phyloP scores from a whole-genome alignment of 1,140 invertebrate species.

The Drosophila sp. region DNA sequence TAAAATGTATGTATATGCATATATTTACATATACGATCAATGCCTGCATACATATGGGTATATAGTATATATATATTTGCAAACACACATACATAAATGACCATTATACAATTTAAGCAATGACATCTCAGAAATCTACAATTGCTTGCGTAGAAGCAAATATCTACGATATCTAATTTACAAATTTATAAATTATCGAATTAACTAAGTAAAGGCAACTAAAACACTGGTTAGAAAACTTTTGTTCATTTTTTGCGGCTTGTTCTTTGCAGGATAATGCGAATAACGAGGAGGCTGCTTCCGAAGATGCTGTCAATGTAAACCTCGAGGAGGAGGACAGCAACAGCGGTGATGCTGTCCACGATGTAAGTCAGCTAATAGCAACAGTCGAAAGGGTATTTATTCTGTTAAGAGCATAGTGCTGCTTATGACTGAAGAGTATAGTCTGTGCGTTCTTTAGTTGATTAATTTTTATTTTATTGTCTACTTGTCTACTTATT shows the following conservation, averaged over 20 bases:
- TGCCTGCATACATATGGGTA: conserved; percentile 1
- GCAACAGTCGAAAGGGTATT: conserved; percentile 4
- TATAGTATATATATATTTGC: conserved; percentile 11
- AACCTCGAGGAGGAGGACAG: conserved; percentile 58
- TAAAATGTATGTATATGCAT: conserved; percentile 8
- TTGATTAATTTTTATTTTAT: conserved; percentile 31
- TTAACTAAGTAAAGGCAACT: conserved; percentile 56
- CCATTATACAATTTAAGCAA: no score
- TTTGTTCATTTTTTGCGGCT: conserved; percentile 71
- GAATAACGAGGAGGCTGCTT: conserved; percentile 26
- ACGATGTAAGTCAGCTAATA: conserved; percentile 54
- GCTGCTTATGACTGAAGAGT: not conserved
- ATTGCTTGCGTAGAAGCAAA: not conserved
- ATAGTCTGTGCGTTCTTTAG: conserved; percentile 7
- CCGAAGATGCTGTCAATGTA: not conserved
- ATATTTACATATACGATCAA: not conserved
- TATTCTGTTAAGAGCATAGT: not conserved
- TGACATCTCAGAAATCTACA: not conserved
- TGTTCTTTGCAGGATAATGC: conserved; percentile 70
- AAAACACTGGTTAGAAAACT: conserved; percentile 33
- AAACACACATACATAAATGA: not conserved
- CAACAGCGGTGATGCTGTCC: conserved; percentile 60
- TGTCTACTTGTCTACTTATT: conserved; percentile 23
- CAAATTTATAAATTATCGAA: conserved; percentile 10
- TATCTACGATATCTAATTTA: not conserved